A percentile compares a stretch with the other conserved stretches of the same genome.
These are phyloP conservation scores for Pelodiscus sinensis DNA, from an alignment of 2,113 vertebrate genomes.

Conservation along the genomic window DNA sequence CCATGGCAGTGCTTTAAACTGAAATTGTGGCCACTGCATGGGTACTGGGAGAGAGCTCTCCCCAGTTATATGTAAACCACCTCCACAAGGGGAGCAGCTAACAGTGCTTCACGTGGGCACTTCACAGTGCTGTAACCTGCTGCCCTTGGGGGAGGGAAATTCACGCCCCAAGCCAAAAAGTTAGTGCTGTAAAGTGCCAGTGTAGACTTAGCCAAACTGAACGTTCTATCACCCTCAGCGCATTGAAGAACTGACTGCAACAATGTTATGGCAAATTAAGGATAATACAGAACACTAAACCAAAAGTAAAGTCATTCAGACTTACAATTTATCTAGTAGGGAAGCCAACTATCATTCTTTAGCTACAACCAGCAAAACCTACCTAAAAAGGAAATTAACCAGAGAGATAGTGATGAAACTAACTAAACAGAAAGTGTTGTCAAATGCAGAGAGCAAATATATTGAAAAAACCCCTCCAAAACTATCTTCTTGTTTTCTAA, in stretches of 20 bases:
- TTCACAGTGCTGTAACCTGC: no score
- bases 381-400: not conserved
- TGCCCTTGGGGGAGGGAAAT: no score
- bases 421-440: not conserved
- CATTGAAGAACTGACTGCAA: constrained; percentile 49
- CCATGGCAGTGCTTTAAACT: no score
- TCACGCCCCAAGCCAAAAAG: no score
- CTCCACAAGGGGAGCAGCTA: no score
- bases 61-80: no score
- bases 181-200: no score
- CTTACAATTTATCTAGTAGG: not conserved
- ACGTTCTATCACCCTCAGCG: constrained; percentile 53
- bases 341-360: constrained; percentile 31
- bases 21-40: no score
- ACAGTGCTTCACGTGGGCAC: no score
- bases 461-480: not conserved
- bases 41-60: no score
- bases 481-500: not conserved
- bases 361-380: constrained; percentile 47
- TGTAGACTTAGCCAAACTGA: no score
- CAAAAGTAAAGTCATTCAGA: not conserved
- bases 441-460: not conserved
- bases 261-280: constrained; percentile 17
- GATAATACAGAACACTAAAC: constrained; percentile 50
- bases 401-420: not conserved